Evolutionary conservation across 2,113 vertebrate species (phyloP).

Genomic region (Mormyrus lacerda): DNA sequence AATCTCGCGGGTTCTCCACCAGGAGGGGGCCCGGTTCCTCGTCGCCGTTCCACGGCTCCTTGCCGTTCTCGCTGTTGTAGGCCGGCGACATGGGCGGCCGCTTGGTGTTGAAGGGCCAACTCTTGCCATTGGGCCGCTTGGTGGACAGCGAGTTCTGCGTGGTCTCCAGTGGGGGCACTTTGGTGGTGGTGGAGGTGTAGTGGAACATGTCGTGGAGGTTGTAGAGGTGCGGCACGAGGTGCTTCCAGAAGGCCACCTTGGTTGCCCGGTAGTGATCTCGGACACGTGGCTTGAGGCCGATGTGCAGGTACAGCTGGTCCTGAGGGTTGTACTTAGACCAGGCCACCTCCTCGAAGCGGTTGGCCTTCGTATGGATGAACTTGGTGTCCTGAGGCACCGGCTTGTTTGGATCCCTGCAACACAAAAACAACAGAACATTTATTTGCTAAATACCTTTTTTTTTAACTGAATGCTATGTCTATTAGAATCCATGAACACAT

Average conservation of each 20-base stretch:
- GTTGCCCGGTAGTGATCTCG: slow-evolving; percentile 97
- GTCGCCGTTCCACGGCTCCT: slow-evolving; percentile 77
- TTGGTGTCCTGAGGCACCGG: slow-evolving; percentile 98
- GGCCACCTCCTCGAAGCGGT: slow-evolving; percentile 95
- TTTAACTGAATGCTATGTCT: not conserved
- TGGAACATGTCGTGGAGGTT: slow-evolving; percentile 98
- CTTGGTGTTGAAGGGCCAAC: slow-evolving; percentile 85
- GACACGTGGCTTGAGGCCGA: slow-evolving; percentile 92
- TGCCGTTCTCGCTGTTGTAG: slow-evolving; percentile 81
- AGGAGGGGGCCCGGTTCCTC: slow-evolving; percentile 77
- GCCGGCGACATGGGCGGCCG: slow-evolving; percentile 87
- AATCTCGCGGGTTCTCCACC: slow-evolving; percentile 89
- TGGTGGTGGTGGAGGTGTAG: slow-evolving; percentile 96
- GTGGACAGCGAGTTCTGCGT: slow-evolving; percentile 91
- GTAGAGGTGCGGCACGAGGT: slow-evolving; percentile 94
- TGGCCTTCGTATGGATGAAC: slow-evolving; percentile 99
- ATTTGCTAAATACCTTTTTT: slow-evolving; percentile 24
- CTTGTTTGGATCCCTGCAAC: slow-evolving; percentile 89
- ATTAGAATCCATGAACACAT: not conserved
- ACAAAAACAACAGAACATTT: slow-evolving; percentile 29
- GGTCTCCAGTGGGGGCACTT: slow-evolving; percentile 90
- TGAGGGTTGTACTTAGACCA: slow-evolving; percentile 99
- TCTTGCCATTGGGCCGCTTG: slow-evolving; percentile 81
- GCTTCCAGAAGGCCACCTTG: slow-evolving; percentile 99
- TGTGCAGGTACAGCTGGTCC: slow-evolving; percentile 96